Evolutionary conservation across 2,113 vertebrate genomes (phyloP).

Genomic region (Myotis brandtii): DNA sequence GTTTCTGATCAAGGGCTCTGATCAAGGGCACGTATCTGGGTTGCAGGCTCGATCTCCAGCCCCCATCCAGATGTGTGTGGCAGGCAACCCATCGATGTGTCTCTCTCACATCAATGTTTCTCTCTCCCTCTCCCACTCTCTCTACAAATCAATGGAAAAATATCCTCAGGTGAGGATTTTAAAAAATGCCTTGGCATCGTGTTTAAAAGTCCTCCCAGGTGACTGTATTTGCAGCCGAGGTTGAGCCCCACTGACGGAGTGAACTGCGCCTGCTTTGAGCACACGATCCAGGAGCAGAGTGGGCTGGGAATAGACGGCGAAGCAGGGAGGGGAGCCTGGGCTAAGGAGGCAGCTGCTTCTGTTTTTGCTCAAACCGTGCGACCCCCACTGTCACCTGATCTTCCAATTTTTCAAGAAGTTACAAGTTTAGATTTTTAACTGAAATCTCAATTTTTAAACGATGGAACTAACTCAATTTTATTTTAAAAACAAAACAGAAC

Average conservation of each 20-base stretch:
- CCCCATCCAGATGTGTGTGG: too few relatives aligned
- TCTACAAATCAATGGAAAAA: too few relatives aligned
- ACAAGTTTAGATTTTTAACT: background rate
- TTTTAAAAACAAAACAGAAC: background rate
- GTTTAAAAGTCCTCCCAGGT: background rate
- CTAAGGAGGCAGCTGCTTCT: background rate
- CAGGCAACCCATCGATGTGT: too few relatives aligned
- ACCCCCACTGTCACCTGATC: background rate
- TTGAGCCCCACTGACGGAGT: background rate
- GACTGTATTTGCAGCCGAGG: background rate
- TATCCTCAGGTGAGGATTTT: background rate
- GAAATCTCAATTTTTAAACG: background rate
- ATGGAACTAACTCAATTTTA: background rate
- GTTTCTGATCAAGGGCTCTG: too few relatives aligned
- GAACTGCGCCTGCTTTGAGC: background rate
- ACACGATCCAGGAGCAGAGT: background rate
- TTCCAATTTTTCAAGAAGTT: background rate
- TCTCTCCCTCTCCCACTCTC: too few relatives aligned
- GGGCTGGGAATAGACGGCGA: background rate
- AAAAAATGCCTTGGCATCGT: background rate
- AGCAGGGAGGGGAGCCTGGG: accelerated
- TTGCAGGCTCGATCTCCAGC: too few relatives aligned
- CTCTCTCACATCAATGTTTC: too few relatives aligned
- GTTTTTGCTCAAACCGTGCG: background rate
- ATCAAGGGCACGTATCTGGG: too few relatives aligned